These are phyloP conservation scores for Mnemiopsis leidyi DNA, from an alignment of 37 sponge, comb jelly and placozoan species.

Conservation along the genomic window DNA sequence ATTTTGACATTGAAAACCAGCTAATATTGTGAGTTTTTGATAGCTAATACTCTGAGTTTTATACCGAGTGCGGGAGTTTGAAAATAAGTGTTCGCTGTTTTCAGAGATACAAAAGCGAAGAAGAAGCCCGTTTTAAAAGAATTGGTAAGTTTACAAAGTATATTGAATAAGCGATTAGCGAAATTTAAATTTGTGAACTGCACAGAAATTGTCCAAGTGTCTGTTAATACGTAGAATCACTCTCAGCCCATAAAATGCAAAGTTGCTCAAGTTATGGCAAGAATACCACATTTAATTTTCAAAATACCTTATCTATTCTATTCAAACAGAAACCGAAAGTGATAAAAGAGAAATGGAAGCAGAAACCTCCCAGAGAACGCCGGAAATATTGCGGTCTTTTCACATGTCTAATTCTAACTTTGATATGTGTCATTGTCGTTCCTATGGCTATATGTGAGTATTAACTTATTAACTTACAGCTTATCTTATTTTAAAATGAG, in stretches of 20 bases:
- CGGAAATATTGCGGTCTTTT: conserved; percentile 38
- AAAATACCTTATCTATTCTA: too few relatives aligned
- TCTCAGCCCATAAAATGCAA: too few relatives aligned
- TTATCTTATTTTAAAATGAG: too few relatives aligned
- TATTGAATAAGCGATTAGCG: too few relatives aligned
- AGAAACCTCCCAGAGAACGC: background rate
- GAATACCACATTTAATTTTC: background rate
- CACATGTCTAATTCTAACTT: background rate
- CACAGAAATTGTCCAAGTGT: too few relatives aligned
- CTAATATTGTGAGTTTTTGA: too few relatives aligned
- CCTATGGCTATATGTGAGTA: conserved; percentile 60
- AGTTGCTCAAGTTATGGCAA: background rate
- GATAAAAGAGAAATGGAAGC: conserved; percentile 3
- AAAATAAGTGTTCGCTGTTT: background rate
- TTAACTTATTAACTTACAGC: background rate
- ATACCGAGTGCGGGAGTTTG: too few relatives aligned
- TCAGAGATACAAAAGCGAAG: background rate
- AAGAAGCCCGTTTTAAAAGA: background rate
- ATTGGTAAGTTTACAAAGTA: too few relatives aligned
- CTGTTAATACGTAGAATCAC: too few relatives aligned
- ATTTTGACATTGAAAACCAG: too few relatives aligned
- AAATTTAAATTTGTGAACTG: too few relatives aligned
- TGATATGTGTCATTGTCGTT: background rate
- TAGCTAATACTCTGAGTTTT: too few relatives aligned
- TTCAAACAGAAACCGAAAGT: background rate